Percentiles rank a stretch among this genome's conserved stretches.
phyloP scores from a whole-genome alignment of 2,797 vertebrate species.

The Syngnathus acus region DNA sequence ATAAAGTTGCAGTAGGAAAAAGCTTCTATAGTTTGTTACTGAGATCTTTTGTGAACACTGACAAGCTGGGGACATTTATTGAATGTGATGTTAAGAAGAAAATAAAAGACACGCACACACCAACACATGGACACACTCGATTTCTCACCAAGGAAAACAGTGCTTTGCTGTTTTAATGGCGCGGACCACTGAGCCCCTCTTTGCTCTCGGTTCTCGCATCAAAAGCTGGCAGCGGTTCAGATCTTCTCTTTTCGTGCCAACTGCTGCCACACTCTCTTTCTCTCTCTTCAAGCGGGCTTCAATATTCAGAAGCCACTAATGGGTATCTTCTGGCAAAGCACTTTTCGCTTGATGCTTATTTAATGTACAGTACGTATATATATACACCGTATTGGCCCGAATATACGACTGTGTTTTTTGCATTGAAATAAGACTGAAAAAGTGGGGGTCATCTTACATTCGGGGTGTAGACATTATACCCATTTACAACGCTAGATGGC shows the following conservation, averaged over 20 bases:
- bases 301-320: conserved; percentile 20
- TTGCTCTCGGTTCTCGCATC: conserved; percentile 31
- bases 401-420: no score
- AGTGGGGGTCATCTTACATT: no score
- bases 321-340: conserved; percentile 18
- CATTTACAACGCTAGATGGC: no score
- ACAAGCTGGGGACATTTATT: conserved; percentile 13
- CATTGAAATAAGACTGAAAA: no score
- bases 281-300: conserved; percentile 10
- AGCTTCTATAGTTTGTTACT: neutral
- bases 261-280: conserved; percentile 14
- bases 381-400: no score
- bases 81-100: conserved; percentile 13
- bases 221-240: conserved; percentile 34
- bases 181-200: conserved; percentile 22
- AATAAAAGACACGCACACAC: neutral
- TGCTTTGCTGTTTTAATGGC: conserved; percentile 23
- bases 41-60: conserved; percentile 11
- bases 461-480: no score
- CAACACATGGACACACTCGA: conserved; percentile 1
- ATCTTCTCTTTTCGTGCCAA: conserved; percentile 28
- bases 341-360: neutral
- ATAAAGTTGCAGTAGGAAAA: conserved; percentile 14
- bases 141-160: conserved; percentile 19
- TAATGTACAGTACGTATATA: neutral